Conservation (phyloP, 2,797 vertebrate genomes). For the Anguilla megastoma region DNA sequence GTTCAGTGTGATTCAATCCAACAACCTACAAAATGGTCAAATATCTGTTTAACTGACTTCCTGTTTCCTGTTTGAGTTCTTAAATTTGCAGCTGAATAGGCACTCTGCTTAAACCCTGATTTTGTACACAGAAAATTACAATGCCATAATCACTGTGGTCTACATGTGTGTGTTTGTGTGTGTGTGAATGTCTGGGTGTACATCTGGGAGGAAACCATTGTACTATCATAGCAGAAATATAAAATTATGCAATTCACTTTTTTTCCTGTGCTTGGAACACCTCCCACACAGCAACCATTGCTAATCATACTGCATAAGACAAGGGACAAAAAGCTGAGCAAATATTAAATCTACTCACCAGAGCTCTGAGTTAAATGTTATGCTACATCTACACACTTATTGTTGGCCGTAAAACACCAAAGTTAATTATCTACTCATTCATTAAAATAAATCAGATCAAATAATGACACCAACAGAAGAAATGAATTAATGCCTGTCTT, state of each 20-base stretch:
- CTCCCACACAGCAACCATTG: not conserved
- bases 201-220: not conserved
- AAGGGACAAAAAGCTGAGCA: not conserved
- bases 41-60: constrained; percentile 66
- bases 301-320: not conserved
- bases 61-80: constrained; percentile 70
- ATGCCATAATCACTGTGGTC: not conserved
- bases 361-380: not conserved
- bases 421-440: not conserved
- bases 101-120: constrained; percentile 65
- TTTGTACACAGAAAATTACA: constrained; percentile 51
- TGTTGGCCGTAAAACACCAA: not conserved
- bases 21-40: constrained; percentile 8
- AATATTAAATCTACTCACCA: no score
- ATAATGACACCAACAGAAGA: not conserved
- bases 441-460: not conserved
- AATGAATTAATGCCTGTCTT: not conserved
- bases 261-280: not conserved
- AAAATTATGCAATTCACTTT: not conserved
- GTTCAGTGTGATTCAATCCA: no score
- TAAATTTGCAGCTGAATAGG: constrained; percentile 64
- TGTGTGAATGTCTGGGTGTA: not conserved
- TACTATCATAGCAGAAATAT: not conserved
- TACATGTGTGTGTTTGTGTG: not conserved
- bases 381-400: not conserved